Evolutionary conservation across 2,797 vertebrate species (phyloP), one percentile per base, ranked within the genome.

Genomic region (Gymnoscopelus braueri): DNA sequence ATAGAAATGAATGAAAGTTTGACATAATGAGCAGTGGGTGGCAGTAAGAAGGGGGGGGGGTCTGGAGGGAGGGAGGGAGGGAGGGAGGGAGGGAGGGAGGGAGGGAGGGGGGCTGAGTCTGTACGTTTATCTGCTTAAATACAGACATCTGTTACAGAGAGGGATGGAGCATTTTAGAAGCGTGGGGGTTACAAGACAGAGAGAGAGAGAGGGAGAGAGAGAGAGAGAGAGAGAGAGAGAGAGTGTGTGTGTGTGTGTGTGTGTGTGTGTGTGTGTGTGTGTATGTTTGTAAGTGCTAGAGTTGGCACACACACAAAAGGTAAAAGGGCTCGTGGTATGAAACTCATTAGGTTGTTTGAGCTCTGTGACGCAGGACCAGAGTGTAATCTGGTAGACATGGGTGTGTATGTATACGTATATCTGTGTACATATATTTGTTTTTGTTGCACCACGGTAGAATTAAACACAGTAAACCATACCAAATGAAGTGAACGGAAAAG

Each of bases 81-180:
- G n/a, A 54, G 44, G 26, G 63, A 57, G 24, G 23, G 32, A 23
- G 52, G 63, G 23, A 19, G 57, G 55, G 60, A 54, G 57, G 55
- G 60, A 54, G 24, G 24, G 61, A 71, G 15, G 80, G 79, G 77
- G 72, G 79, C 65, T 81, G 80, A 89, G 87, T 86, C 84, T 81
- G 87, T 77, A 84, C 83, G 88, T 93, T 93, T 94, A 94, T 92
- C 89, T 87, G 91, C 90, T 93, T 93, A 93, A 91, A 93, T 90
- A 88, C 91, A 91, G 93, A 93, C 93, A 94, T 94, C 92, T 94
- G 92, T 92, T 89, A 82, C 87, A 69, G 84, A 84, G 88, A 77
- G 84, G 80, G 77, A 69, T 78, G 74, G 84, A 84, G 75, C 82
- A 82, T 88, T 67, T 63, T 48, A 14, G 74, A 4, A 29, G 35